A percentile compares a stretch with the other conserved stretches of the same genome.
phyloP scores from a whole-genome alignment of 2,113 vertebrate species.

The Xiphophorus hellerii region DNA sequence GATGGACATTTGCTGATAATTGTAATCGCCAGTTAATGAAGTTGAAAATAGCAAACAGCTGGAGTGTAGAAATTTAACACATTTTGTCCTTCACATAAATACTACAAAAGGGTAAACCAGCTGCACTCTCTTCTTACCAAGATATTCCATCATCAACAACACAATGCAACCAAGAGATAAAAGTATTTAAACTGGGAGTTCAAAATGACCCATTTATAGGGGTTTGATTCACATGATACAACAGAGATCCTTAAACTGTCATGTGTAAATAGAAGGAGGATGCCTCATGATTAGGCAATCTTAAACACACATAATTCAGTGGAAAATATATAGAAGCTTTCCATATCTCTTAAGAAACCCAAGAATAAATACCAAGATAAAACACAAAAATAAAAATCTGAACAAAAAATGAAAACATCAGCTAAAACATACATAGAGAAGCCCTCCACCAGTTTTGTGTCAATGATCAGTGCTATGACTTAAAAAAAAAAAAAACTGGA shows the following conservation, averaged over 20 bases:
- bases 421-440: constrained; percentile 5
- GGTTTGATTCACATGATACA: not conserved
- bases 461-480: constrained; percentile 16
- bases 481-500: not conserved
- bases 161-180: not conserved
- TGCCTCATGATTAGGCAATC: constrained; percentile 1
- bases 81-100: constrained; percentile 6
- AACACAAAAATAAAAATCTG: constrained; percentile 19
- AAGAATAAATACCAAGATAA: constrained; percentile 63
- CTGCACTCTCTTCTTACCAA: not conserved
- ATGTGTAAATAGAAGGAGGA: not conserved
- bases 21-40: not conserved
- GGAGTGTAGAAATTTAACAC: not conserved
- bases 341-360: constrained; percentile 10
- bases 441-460: not conserved
- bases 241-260: constrained; percentile 34
- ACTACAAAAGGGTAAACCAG: constrained; percentile 4
- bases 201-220: constrained; percentile 3
- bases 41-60: not conserved
- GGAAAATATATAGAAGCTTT: not conserved
- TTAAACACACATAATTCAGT: not conserved
- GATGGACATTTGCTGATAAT: not conserved
- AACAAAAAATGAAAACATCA: constrained; percentile 30
- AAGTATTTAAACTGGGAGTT: constrained; percentile 18
- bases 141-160: not conserved